These are phyloP conservation scores for Neosilurus mollespiculum DNA, from an alignment of 2,797 vertebrate species.

Conservation along the genomic window DNA sequence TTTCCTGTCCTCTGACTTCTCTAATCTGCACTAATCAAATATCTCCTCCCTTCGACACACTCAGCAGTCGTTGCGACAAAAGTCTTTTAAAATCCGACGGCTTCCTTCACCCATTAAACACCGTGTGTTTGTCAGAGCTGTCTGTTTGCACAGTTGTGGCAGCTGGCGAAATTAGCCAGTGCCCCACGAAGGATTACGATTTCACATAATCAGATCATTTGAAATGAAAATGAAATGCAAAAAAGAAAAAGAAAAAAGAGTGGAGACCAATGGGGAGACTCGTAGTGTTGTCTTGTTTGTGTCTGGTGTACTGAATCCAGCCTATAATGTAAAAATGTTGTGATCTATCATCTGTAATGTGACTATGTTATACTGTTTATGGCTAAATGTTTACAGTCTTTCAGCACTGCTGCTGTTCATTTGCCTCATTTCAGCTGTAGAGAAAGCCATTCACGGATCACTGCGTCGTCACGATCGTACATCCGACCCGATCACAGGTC, in stretches of 20 bases:
- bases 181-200: neutral
- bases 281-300: constrained; percentile 39
- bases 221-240: neutral
- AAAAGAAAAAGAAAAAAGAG: neutral
- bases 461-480: neutral
- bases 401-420: constrained; percentile 21
- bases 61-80: constrained; percentile 1
- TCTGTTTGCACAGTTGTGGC: constrained; percentile 3
- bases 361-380: constrained; percentile 15
- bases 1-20: constrained; percentile 30
- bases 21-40: constrained; percentile 38
- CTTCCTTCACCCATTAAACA: neutral
- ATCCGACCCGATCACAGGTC: neutral
- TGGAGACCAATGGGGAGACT: constrained; percentile 33
- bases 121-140: constrained; percentile 2
- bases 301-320: constrained; percentile 18
- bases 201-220: constrained; percentile 8
- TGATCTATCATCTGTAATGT: constrained; percentile 18
- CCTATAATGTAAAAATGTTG: constrained; percentile 20
- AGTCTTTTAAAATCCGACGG: neutral
- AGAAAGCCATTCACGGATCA: neutral
- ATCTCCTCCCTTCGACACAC: constrained; percentile 11
- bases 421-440: constrained; percentile 5
- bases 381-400: neutral
- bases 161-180: neutral